phyloP scores from a whole-genome alignment of 2,888 invertebrate genomes.

The Ephialtes manifestator region DNA sequence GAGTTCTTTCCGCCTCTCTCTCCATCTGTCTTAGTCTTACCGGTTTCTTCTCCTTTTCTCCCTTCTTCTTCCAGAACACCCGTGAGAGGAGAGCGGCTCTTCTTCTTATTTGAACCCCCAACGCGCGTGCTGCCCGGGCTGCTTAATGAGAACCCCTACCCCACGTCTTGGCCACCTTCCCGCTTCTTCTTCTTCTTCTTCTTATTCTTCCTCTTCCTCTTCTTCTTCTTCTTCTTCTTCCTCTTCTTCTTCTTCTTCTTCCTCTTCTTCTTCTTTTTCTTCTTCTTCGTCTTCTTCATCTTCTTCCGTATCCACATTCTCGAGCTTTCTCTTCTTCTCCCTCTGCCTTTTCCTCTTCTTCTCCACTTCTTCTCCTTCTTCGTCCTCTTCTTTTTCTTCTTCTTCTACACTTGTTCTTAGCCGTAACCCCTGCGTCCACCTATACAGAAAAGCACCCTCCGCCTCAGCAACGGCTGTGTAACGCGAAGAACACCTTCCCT shows the following conservation, averaged over 20 bases:
- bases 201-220: slow-evolving; percentile 51
- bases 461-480: slow-evolving; percentile 59
- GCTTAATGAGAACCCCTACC: slow-evolving; percentile 86
- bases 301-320: slow-evolving; percentile 47
- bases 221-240: neutral
- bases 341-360: neutral
- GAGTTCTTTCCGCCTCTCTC: slow-evolving; percentile 54
- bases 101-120: slow-evolving; percentile 75
- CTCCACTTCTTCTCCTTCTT: slow-evolving; percentile 51
- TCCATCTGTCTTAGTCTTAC: slow-evolving; percentile 74
- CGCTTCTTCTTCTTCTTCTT: slow-evolving; percentile 57
- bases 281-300: slow-evolving; percentile 22
- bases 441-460: slow-evolving; percentile 60
- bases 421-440: slow-evolving; percentile 50
- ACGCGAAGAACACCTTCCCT: slow-evolving; percentile 67
- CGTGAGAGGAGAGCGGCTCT: slow-evolving; percentile 64
- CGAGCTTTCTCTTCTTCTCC: slow-evolving; percentile 53
- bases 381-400: slow-evolving; percentile 26
- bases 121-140: slow-evolving; percentile 84
- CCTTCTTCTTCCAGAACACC: slow-evolving; percentile 78
- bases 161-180: slow-evolving; percentile 68
- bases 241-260: slow-evolving; percentile 53
- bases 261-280: too few species aligned
- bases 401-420: slow-evolving; percentile 43
- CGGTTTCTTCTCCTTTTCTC: slow-evolving; percentile 77